phyloP scores from a whole-genome alignment of 2,797 vertebrate species.

The Syngnathus rostellatus region DNA sequence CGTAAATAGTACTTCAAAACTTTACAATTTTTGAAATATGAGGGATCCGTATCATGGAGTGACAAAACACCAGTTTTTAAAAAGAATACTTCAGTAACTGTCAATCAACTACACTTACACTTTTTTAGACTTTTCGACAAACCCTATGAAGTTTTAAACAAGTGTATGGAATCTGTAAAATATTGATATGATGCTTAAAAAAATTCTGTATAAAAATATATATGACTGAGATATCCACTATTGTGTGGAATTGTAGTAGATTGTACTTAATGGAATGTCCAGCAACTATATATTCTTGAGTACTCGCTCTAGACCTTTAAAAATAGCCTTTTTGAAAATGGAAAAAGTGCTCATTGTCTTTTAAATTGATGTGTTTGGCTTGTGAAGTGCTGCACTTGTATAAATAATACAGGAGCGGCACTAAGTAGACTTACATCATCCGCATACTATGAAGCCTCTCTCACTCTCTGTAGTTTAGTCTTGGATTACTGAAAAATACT shows the following conservation, averaged over 20 bases:
- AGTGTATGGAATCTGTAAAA: too few relatives aligned
- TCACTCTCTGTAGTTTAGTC: background rate
- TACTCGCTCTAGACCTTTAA: background rate
- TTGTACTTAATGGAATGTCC: background rate
- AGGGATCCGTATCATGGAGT: too few relatives aligned
- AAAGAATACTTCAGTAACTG: too few relatives aligned
- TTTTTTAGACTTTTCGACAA: too few relatives aligned
- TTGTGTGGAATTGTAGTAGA: background rate
- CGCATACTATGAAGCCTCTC: background rate
- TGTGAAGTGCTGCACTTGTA: slow-evolving; percentile 6
- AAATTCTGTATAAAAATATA: background rate
- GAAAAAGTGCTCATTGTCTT: slow-evolving; percentile 7
- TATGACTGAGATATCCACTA: background rate
- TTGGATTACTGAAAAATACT: background rate
- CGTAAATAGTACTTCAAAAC: background rate
- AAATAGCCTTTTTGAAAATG: slow-evolving; percentile 4
- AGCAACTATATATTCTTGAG: background rate
- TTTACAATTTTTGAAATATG: background rate
- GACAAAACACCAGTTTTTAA: too few relatives aligned
- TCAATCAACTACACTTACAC: too few relatives aligned
- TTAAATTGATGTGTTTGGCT: slow-evolving; percentile 3
- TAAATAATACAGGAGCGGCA: slow-evolving; percentile 5
- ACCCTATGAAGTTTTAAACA: too few relatives aligned
- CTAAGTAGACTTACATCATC: background rate
- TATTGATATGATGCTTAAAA: background rate